Evolutionary conservation across 2,888 invertebrate genomes (phyloP).

Genomic region (Tachina fera): DNA sequence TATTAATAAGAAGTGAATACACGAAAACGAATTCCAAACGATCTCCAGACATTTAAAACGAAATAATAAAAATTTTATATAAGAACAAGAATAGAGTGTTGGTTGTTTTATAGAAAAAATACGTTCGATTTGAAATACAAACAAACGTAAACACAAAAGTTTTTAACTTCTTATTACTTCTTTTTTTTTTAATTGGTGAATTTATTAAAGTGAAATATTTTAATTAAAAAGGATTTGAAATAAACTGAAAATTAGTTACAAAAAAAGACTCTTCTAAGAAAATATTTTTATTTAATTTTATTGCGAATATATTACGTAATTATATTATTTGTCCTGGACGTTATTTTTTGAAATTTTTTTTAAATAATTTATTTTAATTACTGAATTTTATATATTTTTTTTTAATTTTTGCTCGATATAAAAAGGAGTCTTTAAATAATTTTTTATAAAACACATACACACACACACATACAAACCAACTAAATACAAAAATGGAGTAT

Average conservation of each 20-base stretch:
- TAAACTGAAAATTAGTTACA: not conserved
- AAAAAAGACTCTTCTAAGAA: slow-evolving; percentile 9
- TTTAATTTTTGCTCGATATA: slow-evolving; percentile 62
- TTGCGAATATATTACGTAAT: slow-evolving; percentile 30
- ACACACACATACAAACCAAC: slow-evolving; percentile 65
- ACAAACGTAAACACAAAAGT: slow-evolving; percentile 78
- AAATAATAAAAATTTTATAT: slow-evolving; percentile 29
- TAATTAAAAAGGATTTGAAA: slow-evolving; percentile 43
- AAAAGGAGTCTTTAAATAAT: slow-evolving; percentile 76
- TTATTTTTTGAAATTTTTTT: slow-evolving; percentile 18
- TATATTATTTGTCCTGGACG: not conserved
- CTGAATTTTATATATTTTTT: slow-evolving; percentile 72
- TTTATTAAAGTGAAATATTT: slow-evolving; percentile 43
- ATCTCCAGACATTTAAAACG: slow-evolving; percentile 76
- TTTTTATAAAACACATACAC: slow-evolving; percentile 69
- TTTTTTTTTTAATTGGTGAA: slow-evolving; percentile 38
- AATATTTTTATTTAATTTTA: not conserved
- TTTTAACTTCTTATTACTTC: slow-evolving; percentile 49
- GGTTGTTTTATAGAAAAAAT: slow-evolving; percentile 59
- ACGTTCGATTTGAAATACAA: slow-evolving; percentile 75
- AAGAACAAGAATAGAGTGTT: slow-evolving; percentile 20
- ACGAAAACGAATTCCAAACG: slow-evolving; percentile 77
- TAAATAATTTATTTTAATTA: slow-evolving; percentile 41
- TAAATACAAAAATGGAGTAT: slow-evolving; percentile 81
- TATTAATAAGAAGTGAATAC: slow-evolving; percentile 42